A percentile compares a stretch with the other conserved stretches of the same genome.
These are phyloP conservation scores for Liopterus haemorrhoidalis DNA, from an alignment of 2,888 invertebrate species.

Conservation along the genomic window DNA sequence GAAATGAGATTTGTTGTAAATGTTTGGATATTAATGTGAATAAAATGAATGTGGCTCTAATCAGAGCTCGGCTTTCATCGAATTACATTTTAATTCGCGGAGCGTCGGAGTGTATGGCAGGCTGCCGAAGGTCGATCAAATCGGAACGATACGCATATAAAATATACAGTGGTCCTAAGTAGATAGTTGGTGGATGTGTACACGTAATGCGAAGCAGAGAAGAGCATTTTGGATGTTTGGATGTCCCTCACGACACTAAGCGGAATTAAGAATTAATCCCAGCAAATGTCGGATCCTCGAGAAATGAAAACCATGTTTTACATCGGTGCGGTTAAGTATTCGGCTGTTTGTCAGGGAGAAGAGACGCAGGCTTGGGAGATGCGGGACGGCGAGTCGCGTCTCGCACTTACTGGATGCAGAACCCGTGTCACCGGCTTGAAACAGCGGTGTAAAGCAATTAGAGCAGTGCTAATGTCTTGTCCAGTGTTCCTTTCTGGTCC, in stretches of 20 bases:
- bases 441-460: constrained; percentile 27
- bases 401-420: constrained; percentile 11
- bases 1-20: too few species aligned
- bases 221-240: neutral
- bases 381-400: neutral
- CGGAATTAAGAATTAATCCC: constrained; percentile 24
- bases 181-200: neutral
- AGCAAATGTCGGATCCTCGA: constrained; percentile 23
- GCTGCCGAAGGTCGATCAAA: too few species aligned
- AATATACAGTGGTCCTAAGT: too few species aligned
- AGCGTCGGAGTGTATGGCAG: too few species aligned
- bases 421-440: constrained; percentile 22
- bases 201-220: neutral
- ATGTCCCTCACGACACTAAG: constrained; percentile 8
- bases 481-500: constrained; percentile 6
- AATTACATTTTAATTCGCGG: too few species aligned
- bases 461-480: constrained; percentile 24
- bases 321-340: constrained; percentile 21
- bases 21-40: too few species aligned
- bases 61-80: too few species aligned
- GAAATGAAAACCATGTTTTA: constrained; percentile 23
- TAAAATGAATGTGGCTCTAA: too few species aligned
- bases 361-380: neutral
- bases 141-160: too few species aligned
- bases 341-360: constrained; percentile 13